A percentile compares a stretch with the other conserved stretches of the same genome.
phyloP scores from a whole-genome alignment of 2,888 invertebrate genomes.

The Aporophyla nigra region DNA sequence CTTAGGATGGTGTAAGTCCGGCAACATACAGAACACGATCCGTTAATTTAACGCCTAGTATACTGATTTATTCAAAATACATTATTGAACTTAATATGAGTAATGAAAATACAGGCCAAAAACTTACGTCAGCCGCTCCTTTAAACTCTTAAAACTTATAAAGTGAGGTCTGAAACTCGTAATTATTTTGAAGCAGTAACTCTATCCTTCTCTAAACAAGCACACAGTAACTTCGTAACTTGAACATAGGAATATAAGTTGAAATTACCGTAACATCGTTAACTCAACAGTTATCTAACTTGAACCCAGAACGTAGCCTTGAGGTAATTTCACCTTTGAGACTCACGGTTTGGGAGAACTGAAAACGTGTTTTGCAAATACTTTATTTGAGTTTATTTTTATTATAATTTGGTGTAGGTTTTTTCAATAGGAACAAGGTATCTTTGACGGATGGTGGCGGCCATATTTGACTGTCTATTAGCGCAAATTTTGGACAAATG shows the following conservation, averaged over 20 bases:
- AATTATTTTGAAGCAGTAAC: slow-evolving; percentile 41
- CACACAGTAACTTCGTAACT: slow-evolving; percentile 49
- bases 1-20: too few relatives aligned
- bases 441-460: too few relatives aligned
- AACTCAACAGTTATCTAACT: slow-evolving; percentile 70
- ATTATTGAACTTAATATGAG: neutral
- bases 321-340: slow-evolving; percentile 64
- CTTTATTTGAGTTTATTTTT: too few relatives aligned
- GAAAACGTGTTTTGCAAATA: neutral
- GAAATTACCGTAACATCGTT: slow-evolving; percentile 70
- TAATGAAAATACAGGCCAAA: neutral
- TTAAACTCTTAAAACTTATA: slow-evolving; percentile 20
- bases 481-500: too few relatives aligned
- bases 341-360: slow-evolving; percentile 43
- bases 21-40: too few relatives aligned
- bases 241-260: slow-evolving; percentile 64
- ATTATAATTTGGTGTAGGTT: too few relatives aligned
- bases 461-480: too few relatives aligned
- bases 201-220: slow-evolving; percentile 47
- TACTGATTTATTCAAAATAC: neutral
- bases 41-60: too few relatives aligned
- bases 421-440: too few relatives aligned
- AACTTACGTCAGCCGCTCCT: neutral
- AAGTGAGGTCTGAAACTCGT: slow-evolving; percentile 20
- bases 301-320: slow-evolving; percentile 58